phyloP scores from a whole-genome alignment of 2,113 vertebrate genomes.

The Probosciger aterrimus region DNA sequence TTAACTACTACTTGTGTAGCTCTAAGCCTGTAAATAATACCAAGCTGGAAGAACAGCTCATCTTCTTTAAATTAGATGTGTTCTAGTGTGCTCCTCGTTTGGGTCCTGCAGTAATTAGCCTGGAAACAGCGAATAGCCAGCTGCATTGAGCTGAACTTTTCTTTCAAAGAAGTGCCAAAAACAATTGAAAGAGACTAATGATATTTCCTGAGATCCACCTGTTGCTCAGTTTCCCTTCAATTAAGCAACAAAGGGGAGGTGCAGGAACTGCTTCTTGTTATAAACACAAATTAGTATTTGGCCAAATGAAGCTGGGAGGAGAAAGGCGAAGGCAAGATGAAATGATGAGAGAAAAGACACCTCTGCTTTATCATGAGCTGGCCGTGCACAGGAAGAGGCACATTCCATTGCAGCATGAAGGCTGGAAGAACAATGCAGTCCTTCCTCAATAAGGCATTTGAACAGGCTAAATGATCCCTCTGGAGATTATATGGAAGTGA shows the following conservation, averaged over 20 bases:
- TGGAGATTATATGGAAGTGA: slow-evolving; percentile 62
- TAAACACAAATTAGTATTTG: slow-evolving; percentile 38
- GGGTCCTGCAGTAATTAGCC: slow-evolving; percentile 20
- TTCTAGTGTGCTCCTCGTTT: not conserved
- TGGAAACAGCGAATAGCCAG: not conserved
- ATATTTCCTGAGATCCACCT: slow-evolving; percentile 63
- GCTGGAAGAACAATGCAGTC: slow-evolving; percentile 49
- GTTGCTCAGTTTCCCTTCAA: slow-evolving; percentile 60
- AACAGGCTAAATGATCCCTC: slow-evolving; percentile 58
- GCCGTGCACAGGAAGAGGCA: slow-evolving; percentile 30
- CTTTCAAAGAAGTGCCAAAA: slow-evolving; percentile 54
- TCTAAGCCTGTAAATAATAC: not conserved
- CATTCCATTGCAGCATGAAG: not conserved
- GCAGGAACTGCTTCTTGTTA: slow-evolving; percentile 17
- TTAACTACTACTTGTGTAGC: not conserved
- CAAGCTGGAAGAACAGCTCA: not conserved
- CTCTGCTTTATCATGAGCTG: slow-evolving; percentile 26
- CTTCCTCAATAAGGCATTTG: slow-evolving; percentile 59
- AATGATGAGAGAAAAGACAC: slow-evolving; percentile 34
- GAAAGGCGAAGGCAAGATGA: not conserved
- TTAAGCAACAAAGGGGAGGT: slow-evolving; percentile 48
- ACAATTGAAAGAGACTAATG: slow-evolving; percentile 37
- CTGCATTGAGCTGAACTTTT: slow-evolving; percentile 26
- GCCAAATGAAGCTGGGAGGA: slow-evolving; percentile 27
- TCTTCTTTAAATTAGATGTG: not conserved